Conservation (phyloP, 2,888 invertebrate species). For the Microplitis manilae region DNA sequence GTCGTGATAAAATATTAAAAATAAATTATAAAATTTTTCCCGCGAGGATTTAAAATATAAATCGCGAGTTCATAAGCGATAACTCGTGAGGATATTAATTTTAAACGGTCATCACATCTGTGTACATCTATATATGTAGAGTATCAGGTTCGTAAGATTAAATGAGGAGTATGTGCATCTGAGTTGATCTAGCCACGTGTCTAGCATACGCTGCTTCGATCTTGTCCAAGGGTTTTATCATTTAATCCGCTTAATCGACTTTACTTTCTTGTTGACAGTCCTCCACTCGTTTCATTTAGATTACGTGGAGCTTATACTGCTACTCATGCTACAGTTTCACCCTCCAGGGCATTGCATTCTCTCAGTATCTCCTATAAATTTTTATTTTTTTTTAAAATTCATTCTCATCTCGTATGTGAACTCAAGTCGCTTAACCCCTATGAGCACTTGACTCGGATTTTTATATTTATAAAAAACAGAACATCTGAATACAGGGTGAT, state of each 20-base stretch:
- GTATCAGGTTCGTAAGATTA: neutral
- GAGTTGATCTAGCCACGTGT: slow-evolving; percentile 35
- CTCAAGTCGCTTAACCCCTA: slow-evolving; percentile 5
- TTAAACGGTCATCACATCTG: neutral
- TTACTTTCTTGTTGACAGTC: slow-evolving; percentile 45
- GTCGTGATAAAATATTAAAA: neutral
- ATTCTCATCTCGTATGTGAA: neutral
- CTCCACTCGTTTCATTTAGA: slow-evolving; percentile 43
- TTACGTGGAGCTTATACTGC: slow-evolving; percentile 44
- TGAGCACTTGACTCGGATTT: neutral
- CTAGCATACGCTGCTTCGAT: slow-evolving; percentile 38
- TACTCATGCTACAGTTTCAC: slow-evolving; percentile 47
- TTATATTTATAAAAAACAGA: slow-evolving; percentile 12
- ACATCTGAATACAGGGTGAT: neutral
- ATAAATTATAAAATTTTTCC: neutral
- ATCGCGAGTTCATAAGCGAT: neutral
- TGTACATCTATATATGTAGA: neutral
- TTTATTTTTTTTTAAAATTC: neutral
- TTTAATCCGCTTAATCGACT: slow-evolving; percentile 55
- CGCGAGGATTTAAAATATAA: neutral
- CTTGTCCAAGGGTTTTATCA: slow-evolving; percentile 21
- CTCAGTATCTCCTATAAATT: neutral
- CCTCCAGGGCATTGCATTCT: slow-evolving; percentile 5
- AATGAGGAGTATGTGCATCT: slow-evolving; percentile 1
- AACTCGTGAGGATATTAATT: slow-evolving; percentile 5